phyloP scores from a whole-genome alignment of 1,140 invertebrate genomes.

The Centruroides sculpturatus region DNA sequence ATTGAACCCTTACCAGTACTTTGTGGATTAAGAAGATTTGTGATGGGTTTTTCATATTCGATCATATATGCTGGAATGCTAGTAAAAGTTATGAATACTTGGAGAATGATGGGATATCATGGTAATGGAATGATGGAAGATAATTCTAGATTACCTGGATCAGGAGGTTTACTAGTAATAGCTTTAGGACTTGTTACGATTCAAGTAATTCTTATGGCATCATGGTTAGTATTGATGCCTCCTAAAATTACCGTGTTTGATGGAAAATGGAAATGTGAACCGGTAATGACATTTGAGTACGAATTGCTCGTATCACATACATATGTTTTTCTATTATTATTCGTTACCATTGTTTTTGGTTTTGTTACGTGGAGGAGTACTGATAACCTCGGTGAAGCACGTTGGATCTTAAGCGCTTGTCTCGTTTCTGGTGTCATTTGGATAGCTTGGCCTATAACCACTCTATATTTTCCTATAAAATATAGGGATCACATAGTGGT shows the following conservation, averaged over 20 bases:
- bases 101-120: conserved; percentile 26
- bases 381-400: conserved; percentile 24
- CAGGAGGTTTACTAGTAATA: conserved; percentile 30
- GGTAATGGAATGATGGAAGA: conserved; percentile 17
- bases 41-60: conserved; percentile 32
- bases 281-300: conserved; percentile 2
- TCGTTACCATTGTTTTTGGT: conserved; percentile 29
- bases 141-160: conserved; percentile 11
- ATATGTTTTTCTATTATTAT: conserved; percentile 34
- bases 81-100: conserved; percentile 34
- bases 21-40: conserved; percentile 16
- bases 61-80: conserved; percentile 33
- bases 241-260: conserved; percentile 12
- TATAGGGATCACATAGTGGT: conserved; percentile 10
- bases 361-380: conserved; percentile 29
- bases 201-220: conserved; percentile 30
- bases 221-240: conserved; percentile 33
- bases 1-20: conserved; percentile 21
- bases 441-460: conserved; percentile 28
- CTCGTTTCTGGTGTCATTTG: conserved; percentile 27
- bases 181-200: conserved; percentile 29
- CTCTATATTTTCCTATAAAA: too few species aligned
- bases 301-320: conserved; percentile 34
- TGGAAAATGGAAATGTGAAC: neutral
- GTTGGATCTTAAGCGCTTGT: conserved; percentile 32